Evolutionary conservation across 1,140 invertebrate species (phyloP).

Genomic region (Zaprionus ornatus): DNA sequence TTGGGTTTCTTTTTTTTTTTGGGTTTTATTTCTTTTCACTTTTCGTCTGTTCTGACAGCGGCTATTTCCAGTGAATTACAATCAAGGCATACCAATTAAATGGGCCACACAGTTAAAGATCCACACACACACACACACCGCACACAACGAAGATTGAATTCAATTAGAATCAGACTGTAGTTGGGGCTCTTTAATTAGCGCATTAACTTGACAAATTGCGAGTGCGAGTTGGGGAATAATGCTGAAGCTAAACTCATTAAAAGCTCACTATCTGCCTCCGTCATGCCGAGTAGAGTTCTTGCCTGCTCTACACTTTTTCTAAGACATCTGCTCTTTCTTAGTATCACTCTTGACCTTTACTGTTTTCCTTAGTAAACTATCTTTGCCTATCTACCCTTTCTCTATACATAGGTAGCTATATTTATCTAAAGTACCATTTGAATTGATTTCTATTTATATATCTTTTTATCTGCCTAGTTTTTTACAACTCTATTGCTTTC

Average conservation of each 20-base stretch:
- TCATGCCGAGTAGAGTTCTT: too few relatives aligned
- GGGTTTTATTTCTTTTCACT: constrained; percentile 6
- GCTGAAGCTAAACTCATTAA: background rate
- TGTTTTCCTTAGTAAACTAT: too few relatives aligned
- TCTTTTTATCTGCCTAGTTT: too few relatives aligned
- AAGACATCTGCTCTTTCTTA: background rate
- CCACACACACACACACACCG: background rate
- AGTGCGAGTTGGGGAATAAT: background rate
- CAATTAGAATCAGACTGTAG: constrained; percentile 2
- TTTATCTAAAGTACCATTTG: too few relatives aligned
- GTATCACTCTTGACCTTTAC: too few relatives aligned
- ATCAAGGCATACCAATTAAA: constrained; percentile 66
- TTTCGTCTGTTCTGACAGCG: constrained; percentile 17
- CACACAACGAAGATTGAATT: constrained; percentile 1
- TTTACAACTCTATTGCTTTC: too few relatives aligned
- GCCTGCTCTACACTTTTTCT: too few relatives aligned
- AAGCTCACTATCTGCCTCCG: background rate
- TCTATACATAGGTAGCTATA: too few relatives aligned
- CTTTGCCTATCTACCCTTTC: too few relatives aligned
- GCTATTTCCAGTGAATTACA: constrained; percentile 69
- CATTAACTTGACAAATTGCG: constrained; percentile 4
- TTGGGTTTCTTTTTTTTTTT: constrained; percentile 17
- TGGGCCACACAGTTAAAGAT: constrained; percentile 32
- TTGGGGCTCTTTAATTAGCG: constrained; percentile 4
- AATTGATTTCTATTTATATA: too few relatives aligned